A percentile compares a stretch with the other conserved stretches of the same genome.
Conservation (phyloP, 2,888 invertebrate species). For the Euphydryas editha region DNA sequence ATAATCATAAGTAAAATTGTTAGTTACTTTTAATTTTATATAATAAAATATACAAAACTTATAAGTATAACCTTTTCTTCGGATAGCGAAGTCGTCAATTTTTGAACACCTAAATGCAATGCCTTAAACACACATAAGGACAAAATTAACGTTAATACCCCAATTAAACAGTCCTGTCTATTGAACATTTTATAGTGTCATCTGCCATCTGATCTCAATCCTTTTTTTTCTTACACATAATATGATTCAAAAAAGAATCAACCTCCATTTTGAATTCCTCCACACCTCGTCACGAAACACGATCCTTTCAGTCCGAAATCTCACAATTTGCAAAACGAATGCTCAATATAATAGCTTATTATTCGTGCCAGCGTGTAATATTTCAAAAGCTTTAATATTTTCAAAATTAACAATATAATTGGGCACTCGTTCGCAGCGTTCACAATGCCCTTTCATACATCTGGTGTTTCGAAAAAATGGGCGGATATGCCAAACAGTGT, state of each 20-base stretch:
- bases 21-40: too few relatives aligned
- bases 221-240: neutral
- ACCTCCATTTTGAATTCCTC: slow-evolving; percentile 32
- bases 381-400: slow-evolving; percentile 76
- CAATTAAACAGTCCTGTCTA: slow-evolving; percentile 21
- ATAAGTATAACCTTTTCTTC: too few relatives aligned
- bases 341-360: slow-evolving; percentile 75
- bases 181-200: slow-evolving; percentile 25
- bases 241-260: slow-evolving; percentile 17
- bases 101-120: neutral
- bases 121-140: neutral
- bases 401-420: slow-evolving; percentile 83
- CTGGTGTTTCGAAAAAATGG: slow-evolving; percentile 77
- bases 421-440: slow-evolving; percentile 69
- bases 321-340: slow-evolving; percentile 53
- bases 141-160: slow-evolving; percentile 1
- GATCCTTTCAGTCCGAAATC: slow-evolving; percentile 36
- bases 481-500: slow-evolving; percentile 79
- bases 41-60: too few relatives aligned
- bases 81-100: too few relatives aligned
- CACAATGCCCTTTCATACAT: slow-evolving; percentile 74
- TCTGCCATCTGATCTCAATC: slow-evolving; percentile 14
- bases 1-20: too few relatives aligned
- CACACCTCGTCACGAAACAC: slow-evolving; percentile 35
- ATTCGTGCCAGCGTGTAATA: slow-evolving; percentile 73